These are phyloP conservation scores for Cynoglossus semilaevis DNA, from an alignment of 2,113 vertebrate species.

Conservation along the genomic window DNA sequence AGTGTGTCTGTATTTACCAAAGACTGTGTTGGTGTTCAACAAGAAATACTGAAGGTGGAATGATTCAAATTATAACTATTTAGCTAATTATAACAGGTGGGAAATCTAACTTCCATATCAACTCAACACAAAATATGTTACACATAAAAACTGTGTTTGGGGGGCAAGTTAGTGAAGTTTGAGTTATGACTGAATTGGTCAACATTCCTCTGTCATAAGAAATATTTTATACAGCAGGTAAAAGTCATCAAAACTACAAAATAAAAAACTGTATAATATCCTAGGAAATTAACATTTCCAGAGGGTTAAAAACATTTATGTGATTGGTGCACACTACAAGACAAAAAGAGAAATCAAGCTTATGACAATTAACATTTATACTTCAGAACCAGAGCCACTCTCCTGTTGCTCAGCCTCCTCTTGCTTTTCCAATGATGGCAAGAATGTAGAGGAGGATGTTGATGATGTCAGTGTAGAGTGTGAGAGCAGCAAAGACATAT, in stretches of 20 bases:
- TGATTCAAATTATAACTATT: neutral
- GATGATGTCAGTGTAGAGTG: conserved; percentile 72
- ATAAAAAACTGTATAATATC: conserved; percentile 8
- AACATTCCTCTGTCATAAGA: conserved; percentile 1
- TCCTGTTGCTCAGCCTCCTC: conserved; percentile 35
- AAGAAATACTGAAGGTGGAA: neutral
- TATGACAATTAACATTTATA: conserved; percentile 15
- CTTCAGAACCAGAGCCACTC: neutral
- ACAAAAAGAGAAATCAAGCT: conserved; percentile 19
- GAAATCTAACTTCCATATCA: neutral
- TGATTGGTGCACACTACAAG: conserved; percentile 20
- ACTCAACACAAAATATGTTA: neutral
- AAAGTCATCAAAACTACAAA: conserved; percentile 13
- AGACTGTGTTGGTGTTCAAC: no score
- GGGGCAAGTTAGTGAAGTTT: neutral
- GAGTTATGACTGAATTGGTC: neutral
- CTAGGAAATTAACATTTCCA: conserved; percentile 26
- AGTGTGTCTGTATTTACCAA: no score
- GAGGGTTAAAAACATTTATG: conserved; percentile 15
- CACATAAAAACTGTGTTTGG: neutral
- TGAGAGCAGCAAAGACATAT: conserved; percentile 70
- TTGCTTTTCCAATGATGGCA: conserved; percentile 54
- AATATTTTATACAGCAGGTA: conserved; percentile 11
- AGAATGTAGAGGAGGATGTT: conserved; percentile 72
- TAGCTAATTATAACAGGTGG: neutral